A percentile compares a stretch with the other conserved stretches of the same genome.
These are phyloP conservation scores for Ophioninae sp. DNA, from an alignment of 2,888 invertebrate species.

Conservation along the genomic window DNA sequence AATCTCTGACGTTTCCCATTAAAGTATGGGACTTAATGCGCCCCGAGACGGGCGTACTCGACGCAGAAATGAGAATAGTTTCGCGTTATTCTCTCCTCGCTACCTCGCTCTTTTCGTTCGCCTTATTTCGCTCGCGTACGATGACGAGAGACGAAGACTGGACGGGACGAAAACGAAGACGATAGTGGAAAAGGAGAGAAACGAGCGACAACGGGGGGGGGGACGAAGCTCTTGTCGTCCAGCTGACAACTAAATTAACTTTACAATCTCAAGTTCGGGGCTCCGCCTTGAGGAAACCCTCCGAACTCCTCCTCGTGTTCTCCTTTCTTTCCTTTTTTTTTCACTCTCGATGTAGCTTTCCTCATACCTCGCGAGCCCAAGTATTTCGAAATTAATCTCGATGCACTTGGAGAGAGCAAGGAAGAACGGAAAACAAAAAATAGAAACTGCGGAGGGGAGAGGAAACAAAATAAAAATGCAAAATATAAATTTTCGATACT, in stretches of 20 bases:
- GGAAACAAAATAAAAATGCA: conserved; percentile 35
- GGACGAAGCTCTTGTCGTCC: conserved; percentile 55
- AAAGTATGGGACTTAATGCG: conserved; percentile 69
- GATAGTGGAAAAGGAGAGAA: neutral
- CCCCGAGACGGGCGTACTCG: conserved; percentile 53
- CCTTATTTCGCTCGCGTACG: conserved; percentile 3
- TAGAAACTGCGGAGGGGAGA: neutral
- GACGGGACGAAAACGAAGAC: conserved; percentile 6
- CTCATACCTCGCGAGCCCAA: conserved; percentile 27
- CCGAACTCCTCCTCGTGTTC: conserved; percentile 13
- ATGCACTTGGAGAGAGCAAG: conserved; percentile 30
- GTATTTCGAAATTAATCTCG: conserved; percentile 63
- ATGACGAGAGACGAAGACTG: conserved; percentile 32
- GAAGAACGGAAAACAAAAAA: conserved; percentile 5
- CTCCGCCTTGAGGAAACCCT: conserved; percentile 50
- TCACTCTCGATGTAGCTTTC: conserved; percentile 3
- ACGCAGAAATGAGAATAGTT: conserved; percentile 69
- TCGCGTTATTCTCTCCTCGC: conserved; percentile 57
- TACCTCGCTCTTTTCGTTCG: conserved; percentile 33
- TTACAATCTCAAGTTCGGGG: conserved; percentile 67
- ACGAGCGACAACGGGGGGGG: conserved; percentile 13
- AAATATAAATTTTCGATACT: neutral
- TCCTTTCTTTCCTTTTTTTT: conserved; percentile 12
- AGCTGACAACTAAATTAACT: conserved; percentile 75
- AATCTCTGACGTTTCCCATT: conserved; percentile 68